Evolutionary conservation across 1,140 invertebrate genomes (phyloP).

Genomic region (Drosophila insularis): DNA sequence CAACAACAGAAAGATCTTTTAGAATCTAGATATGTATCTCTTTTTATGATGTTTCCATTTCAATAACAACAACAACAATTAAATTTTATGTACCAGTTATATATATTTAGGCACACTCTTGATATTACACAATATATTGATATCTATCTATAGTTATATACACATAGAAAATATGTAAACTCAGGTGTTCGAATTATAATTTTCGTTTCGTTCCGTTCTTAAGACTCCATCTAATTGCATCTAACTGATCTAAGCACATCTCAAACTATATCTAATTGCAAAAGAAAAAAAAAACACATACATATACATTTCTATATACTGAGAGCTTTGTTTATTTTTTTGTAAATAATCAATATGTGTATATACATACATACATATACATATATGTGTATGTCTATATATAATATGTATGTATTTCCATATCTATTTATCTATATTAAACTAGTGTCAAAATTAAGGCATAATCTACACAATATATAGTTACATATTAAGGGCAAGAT

Average conservation of each 20-base stretch:
- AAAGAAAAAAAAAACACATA: neutral
- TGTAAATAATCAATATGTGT: neutral
- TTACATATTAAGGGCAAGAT: slow-evolving; percentile 4
- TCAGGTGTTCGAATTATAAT: slow-evolving; percentile 75
- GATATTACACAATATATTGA: slow-evolving; percentile 21
- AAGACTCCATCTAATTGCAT: slow-evolving; percentile 39
- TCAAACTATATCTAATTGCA: slow-evolving; percentile 32
- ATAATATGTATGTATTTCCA: neutral
- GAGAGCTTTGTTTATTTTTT: slow-evolving; percentile 15
- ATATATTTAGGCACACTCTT: slow-evolving; percentile 7
- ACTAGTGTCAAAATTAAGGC: slow-evolving; percentile 58
- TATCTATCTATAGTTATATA: slow-evolving; percentile 22
- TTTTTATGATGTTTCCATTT: slow-evolving; percentile 8
- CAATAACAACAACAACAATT: slow-evolving; percentile 2
- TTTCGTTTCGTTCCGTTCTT: slow-evolving; percentile 38
- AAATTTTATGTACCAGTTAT: slow-evolving; percentile 7
- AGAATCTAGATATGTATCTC: neutral
- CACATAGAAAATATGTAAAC: slow-evolving; percentile 53
- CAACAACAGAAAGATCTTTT: neutral
- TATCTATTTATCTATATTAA: slow-evolving; percentile 46
- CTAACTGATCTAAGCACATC: slow-evolving; percentile 18
- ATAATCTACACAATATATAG: slow-evolving; percentile 12
- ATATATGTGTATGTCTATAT: neutral
- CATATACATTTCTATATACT: slow-evolving; percentile 34
- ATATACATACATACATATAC: neutral